Base-by-base conservation (phyloP, 2,113 vertebrate species). In the Dasyurus viverrinus region DNA sequence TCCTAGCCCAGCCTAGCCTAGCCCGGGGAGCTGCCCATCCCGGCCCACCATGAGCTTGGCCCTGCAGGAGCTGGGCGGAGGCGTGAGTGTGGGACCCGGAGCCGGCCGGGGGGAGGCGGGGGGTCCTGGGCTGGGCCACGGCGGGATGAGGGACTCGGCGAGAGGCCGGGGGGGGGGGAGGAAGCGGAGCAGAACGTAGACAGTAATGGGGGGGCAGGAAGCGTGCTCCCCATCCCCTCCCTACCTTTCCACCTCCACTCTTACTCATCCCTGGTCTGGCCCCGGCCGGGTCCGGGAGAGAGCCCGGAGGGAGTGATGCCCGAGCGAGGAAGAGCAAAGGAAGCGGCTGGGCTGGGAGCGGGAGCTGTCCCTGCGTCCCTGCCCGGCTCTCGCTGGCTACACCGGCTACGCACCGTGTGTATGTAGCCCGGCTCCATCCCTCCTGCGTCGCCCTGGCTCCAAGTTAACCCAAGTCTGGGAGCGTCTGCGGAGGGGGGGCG, bases 41-140 rank as follows among this genome's bases (percentile, higher is more conserved):
- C 52, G 93, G 93, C 97, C 94, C 97, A 98, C 95, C 96, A 99
- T 98, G 98, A 99, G 96, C 97, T 98, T 98, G 84, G 98, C 98
- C 92, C 98, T 99, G 92, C 98, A 98, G 96, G 98, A 99, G 91
- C 98, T 99, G 96, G 97, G 98, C 95, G 96, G 97, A 96, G 97
- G 97, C 96, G 97, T 98, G 98, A 94, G 97, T 93, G 92, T 50
- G 54, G 52, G 53, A 48, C 60, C 0, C n/a, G 94, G 90, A 53
- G 57, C 54, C 1, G 26, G 53, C 53, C 42, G 16, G 68, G 22
- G 48, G 22, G 46, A 53, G 76, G 91, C 48, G 6, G 46, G n/a
- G 68, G 68, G 1, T 16, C 36, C 46, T 26, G 89, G 47, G 11
- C 47, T 30, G 89, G 89, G 89, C 0, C 48, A 12, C 46, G 24